A percentile compares a stretch with the other conserved stretches of the same genome.
Evolutionary conservation across 2,797 vertebrate species (phyloP).

Genomic region (Picus viridis): DNA sequence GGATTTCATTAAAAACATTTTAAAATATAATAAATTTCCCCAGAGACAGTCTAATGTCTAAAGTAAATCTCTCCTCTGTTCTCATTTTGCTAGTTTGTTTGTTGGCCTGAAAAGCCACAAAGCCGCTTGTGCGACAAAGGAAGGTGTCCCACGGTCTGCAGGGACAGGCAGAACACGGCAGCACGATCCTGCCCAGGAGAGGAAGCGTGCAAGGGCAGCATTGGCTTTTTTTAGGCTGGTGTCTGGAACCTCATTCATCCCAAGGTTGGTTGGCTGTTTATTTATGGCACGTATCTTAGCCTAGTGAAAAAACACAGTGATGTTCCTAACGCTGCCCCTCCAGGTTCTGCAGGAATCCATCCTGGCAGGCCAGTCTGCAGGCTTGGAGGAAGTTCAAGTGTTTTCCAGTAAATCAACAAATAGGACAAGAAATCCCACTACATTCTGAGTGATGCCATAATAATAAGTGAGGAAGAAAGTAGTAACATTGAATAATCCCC

Average conservation of each 20-base stretch:
- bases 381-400: constrained; percentile 56
- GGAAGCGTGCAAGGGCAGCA: not conserved
- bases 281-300: constrained; percentile 7
- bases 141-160: not conserved
- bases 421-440: constrained; percentile 57
- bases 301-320: constrained; percentile 2
- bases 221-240: not conserved
- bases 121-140: not conserved
- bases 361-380: constrained; percentile 43
- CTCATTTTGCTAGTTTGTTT: not conserved
- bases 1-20: not conserved
- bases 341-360: constrained; percentile 40
- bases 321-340: constrained; percentile 42
- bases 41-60: not conserved
- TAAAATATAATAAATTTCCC: not conserved
- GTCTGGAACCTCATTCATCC: not conserved
- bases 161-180: not conserved
- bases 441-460: constrained; percentile 42
- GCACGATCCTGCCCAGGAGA: not conserved
- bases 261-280: not conserved
- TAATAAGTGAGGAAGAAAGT: constrained; percentile 57
- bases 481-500: constrained; percentile 63
- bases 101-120: not conserved
- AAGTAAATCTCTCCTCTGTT: not conserved
- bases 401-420: constrained; percentile 56